Conservation (phyloP, 2,888 invertebrate species). For the Scaptomyza parva region DNA sequence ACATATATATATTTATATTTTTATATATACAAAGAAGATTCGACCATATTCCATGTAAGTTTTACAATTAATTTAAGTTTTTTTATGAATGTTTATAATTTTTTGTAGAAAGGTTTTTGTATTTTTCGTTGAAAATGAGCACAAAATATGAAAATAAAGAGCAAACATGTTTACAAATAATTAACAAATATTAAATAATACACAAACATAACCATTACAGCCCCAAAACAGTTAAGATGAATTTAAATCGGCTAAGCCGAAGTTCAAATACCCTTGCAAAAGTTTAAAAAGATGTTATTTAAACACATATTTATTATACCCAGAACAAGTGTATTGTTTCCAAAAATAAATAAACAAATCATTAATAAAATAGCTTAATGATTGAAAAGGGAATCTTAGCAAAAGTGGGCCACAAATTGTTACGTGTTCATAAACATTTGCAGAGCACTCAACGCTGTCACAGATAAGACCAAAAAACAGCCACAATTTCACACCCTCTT, state of each 20-base stretch:
- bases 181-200: constrained; percentile 43
- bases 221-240: not conserved
- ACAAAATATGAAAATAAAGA: constrained; percentile 75
- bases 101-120: constrained; percentile 17
- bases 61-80: constrained; percentile 34
- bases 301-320: not conserved
- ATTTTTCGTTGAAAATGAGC: constrained; percentile 53
- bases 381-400: not conserved
- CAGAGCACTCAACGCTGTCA: constrained; percentile 4
- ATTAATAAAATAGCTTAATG: not conserved
- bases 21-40: constrained; percentile 33
- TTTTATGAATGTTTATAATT: constrained; percentile 9
- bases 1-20: constrained; percentile 26
- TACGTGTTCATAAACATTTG: constrained; percentile 4
- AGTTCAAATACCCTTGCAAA: not conserved
- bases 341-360: constrained; percentile 1
- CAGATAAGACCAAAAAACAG: constrained; percentile 24
- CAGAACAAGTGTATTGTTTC: not conserved
- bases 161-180: constrained; percentile 62
- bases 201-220: constrained; percentile 11
- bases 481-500: not conserved
- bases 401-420: constrained; percentile 25
- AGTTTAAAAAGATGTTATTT: not conserved
- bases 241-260: not conserved
- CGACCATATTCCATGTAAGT: constrained; percentile 53